phyloP scores from a whole-genome alignment of 2,888 invertebrate species.

The Hydrotaea cyrtoneurina region DNA sequence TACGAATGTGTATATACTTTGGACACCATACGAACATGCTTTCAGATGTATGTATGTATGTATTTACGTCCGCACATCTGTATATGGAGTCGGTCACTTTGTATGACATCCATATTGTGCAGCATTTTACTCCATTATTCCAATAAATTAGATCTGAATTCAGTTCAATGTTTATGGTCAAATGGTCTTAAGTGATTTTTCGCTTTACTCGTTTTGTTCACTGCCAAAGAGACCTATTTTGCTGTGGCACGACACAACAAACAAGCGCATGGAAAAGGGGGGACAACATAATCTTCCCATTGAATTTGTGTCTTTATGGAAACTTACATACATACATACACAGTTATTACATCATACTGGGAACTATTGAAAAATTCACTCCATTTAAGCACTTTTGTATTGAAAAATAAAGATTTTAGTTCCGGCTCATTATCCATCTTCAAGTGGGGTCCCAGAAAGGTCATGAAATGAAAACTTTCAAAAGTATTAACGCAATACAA shows the following conservation, averaged over 20 bases:
- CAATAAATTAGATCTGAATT: slow-evolving; percentile 77
- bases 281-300: background rate
- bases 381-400: slow-evolving; percentile 7
- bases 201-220: background rate
- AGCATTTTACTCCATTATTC: slow-evolving; percentile 73
- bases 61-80: background rate
- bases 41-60: background rate
- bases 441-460: background rate
- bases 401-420: slow-evolving; percentile 9
- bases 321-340: background rate
- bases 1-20: background rate
- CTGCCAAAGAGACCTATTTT: slow-evolving; percentile 16
- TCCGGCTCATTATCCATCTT: slow-evolving; percentile 23
- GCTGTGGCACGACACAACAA: background rate
- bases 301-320: background rate
- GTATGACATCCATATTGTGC: slow-evolving; percentile 49
- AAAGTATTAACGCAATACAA: background rate
- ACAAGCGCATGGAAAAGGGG: background rate
- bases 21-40: too few species aligned
- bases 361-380: slow-evolving; percentile 3
- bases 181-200: slow-evolving; percentile 74
- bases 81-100: slow-evolving; percentile 34
- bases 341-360: background rate
- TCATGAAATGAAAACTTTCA: background rate
- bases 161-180: slow-evolving; percentile 78